These are phyloP conservation scores for Patagioenas fasciata DNA, from an alignment of 2,113 vertebrate species.

Conservation along the genomic window DNA sequence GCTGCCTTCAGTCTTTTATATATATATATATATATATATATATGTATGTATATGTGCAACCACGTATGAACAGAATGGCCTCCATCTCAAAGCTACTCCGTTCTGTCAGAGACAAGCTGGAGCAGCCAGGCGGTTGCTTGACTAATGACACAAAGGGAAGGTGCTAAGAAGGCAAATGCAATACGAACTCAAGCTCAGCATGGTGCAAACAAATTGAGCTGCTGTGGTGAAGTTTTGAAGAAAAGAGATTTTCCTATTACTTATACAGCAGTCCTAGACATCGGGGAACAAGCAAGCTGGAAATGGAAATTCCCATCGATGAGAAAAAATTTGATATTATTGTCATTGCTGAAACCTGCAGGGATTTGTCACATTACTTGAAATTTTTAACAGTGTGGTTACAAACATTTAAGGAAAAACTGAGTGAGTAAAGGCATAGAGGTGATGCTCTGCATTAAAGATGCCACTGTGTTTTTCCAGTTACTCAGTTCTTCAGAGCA, in stretches of 20 bases:
- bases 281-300: background rate
- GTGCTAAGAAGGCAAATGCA: slow-evolving; percentile 50
- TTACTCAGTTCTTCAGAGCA: background rate
- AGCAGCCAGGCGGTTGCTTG: background rate
- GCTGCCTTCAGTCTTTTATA: slow-evolving; percentile 32
- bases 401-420: background rate
- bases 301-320: slow-evolving; percentile 38
- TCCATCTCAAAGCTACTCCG: background rate
- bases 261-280: background rate
- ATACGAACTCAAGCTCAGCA: background rate
- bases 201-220: slow-evolving; percentile 46
- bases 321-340: slow-evolving; percentile 26
- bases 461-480: background rate
- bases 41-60: slow-evolving; percentile 2
- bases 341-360: background rate
- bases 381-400: background rate
- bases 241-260: slow-evolving; percentile 38
- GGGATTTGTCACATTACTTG: slow-evolving; percentile 12
- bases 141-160: slow-evolving; percentile 46
- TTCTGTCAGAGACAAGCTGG: slow-evolving; percentile 51
- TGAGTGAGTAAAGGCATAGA: background rate
- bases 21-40: too few species aligned
- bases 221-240: background rate
- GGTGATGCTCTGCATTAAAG: background rate
- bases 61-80: slow-evolving; percentile 8